Base-by-base conservation (phyloP, 2,888 invertebrate genomes). In the Harpagoxenus sublaevis region DNA sequence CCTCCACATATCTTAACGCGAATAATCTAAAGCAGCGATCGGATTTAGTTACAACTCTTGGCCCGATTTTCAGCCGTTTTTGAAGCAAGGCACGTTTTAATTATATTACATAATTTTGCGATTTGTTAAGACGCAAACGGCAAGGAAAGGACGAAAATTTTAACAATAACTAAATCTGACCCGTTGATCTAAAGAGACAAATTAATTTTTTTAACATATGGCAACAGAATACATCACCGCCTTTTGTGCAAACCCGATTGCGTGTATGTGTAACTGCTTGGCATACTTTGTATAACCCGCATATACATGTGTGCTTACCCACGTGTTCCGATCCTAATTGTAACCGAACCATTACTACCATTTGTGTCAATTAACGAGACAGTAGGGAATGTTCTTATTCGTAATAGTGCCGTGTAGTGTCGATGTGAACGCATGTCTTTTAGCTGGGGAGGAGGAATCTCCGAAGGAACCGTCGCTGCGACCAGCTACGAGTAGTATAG, bases 361-460 rank as follows among this genome's bases (percentile, higher is more conserved):
- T 63, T 75, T 77, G 39, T 70, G 81, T 75, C 62, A 35, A 87
- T 89, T 89, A 90, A 90, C 86, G 62, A 73, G 28, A 81, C 3
- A 65, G 71, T 81, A 83, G 66, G 53, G 73, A 71, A 71, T 48
- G 74, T 71, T 73, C 63, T 68, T 73, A 66, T 84, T 83, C n/a
- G 28, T 79, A 84, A 86, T 75, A 70, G 77, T 62, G 66, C 65
- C 85, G 86, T 85, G 84, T 89, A 90, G 87, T 91, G 87, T 73
- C 90, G 75, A 89, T 84, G 86, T 84, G 86, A 90, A 91, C 62
- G 74, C 91, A 82, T 92, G 79, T 91, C 89, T 94, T 94, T 92
- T 93, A 94, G 94, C 93, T 84, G 92, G 91, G 53, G 94, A 93
- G 77, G 94, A 94, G 86, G 94, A 93, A 53, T 93, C 92, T 62